Percentiles rank a stretch among this genome's conserved stretches.
Conservation (phyloP, 2,113 vertebrate genomes). For the Embiotoca jacksoni region DNA sequence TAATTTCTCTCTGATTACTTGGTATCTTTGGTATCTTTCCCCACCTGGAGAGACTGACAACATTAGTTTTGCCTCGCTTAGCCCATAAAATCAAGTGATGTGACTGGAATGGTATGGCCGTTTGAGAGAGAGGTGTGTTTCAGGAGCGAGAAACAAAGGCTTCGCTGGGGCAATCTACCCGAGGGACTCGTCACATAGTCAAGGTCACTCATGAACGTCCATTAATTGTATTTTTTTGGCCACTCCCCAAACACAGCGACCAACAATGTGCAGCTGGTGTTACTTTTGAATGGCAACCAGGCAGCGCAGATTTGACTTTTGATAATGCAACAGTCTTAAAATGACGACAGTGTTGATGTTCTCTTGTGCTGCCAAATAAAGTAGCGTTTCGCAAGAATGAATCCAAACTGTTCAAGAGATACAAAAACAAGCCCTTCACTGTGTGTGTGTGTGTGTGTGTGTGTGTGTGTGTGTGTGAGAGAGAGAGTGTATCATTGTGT, state of each 20-base stretch:
- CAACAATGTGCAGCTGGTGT: slow-evolving; percentile 7
- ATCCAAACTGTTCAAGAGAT: background rate
- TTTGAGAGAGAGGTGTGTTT: slow-evolving; percentile 23
- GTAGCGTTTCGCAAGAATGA: background rate
- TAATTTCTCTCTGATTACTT: slow-evolving; percentile 44
- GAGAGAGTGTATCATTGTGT: too few species aligned
- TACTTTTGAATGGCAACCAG: background rate
- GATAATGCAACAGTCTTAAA: background rate
- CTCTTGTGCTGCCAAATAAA: slow-evolving; percentile 12
- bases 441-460: background rate
- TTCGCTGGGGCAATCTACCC: slow-evolving; percentile 25
- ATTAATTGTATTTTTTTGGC: background rate
- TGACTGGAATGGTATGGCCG: slow-evolving; percentile 4
- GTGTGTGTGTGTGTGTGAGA: background rate
- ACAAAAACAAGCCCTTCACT: slow-evolving; percentile 11
- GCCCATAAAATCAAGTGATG: slow-evolving; percentile 31
- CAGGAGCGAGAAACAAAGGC: slow-evolving; percentile 37
- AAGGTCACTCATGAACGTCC: background rate
- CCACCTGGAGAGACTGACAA: slow-evolving; percentile 37
- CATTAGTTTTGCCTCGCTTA: slow-evolving; percentile 32
- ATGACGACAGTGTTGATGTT: slow-evolving; percentile 4
- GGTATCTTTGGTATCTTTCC: slow-evolving; percentile 45
- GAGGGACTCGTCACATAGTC: background rate
- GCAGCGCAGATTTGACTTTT: slow-evolving; percentile 4
- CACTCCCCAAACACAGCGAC: background rate